phyloP scores from a whole-genome alignment of 35 echinoderm and acorn worm species.

The Apostichopus californicus region DNA sequence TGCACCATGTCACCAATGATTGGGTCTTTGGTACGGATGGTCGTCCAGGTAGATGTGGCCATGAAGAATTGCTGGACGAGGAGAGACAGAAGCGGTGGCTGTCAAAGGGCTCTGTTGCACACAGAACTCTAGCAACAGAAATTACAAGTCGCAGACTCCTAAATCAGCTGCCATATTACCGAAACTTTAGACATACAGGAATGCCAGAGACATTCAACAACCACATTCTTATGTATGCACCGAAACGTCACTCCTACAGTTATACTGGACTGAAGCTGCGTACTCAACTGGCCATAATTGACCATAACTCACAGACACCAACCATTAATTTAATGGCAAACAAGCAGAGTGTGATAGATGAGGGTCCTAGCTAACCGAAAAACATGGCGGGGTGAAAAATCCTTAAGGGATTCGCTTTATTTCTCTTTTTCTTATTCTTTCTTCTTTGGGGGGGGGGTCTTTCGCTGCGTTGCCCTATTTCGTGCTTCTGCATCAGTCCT shows the following conservation, averaged over 20 bases:
- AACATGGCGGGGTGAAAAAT: no score
- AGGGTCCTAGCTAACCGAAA: no score
- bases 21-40: constrained; percentile 57
- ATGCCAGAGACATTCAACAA: constrained; percentile 58
- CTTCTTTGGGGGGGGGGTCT: no score
- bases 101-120: constrained; percentile 12
- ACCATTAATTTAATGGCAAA: no score
- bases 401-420: no score
- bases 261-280: constrained; percentile 10
- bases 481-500: no score
- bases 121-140: constrained; percentile 3
- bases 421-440: no score
- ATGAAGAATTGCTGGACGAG: constrained; percentile 18
- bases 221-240: constrained; percentile 63
- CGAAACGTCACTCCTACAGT: constrained; percentile 58
- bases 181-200: constrained; percentile 60
- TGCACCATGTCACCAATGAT: constrained; percentile 38
- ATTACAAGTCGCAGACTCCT: not conserved
- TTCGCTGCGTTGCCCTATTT: no score
- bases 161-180: constrained; percentile 34
- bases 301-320: constrained; percentile 53
- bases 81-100: constrained; percentile 33
- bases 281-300: constrained; percentile 6
- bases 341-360: no score
- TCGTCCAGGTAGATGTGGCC: constrained; percentile 20